A percentile compares a stretch with the other conserved stretches of the same genome.
phyloP scores from a whole-genome alignment of 2,113 vertebrate genomes.

The Calypte anna region DNA sequence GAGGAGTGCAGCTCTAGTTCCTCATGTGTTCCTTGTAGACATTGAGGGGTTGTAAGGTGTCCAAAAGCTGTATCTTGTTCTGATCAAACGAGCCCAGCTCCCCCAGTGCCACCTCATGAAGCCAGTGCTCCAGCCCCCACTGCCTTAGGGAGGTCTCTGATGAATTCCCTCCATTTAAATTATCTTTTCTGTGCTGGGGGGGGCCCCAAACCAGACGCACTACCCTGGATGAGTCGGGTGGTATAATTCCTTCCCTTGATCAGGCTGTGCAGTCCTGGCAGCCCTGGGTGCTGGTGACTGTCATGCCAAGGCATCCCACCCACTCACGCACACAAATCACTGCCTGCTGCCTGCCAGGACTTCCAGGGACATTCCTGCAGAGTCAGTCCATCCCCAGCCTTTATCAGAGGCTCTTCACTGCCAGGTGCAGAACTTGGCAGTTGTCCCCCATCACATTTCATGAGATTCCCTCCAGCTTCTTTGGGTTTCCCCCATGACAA shows the following conservation, averaged over 20 bases:
- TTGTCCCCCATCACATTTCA: background rate
- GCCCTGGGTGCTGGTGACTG: background rate
- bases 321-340: background rate
- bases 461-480: background rate
- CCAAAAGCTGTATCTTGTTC: background rate
- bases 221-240: background rate
- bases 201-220: background rate
- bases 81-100: background rate
- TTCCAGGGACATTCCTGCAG: background rate
- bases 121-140: background rate
- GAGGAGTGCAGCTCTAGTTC: background rate
- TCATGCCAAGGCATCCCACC: background rate
- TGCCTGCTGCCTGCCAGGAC: background rate
- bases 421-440: background rate
- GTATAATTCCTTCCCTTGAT: background rate
- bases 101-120: background rate
- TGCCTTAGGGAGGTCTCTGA: background rate
- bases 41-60: background rate
- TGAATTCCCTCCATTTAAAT: background rate
- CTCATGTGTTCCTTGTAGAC: background rate
- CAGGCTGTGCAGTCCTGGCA: background rate
- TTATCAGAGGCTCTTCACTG: background rate
- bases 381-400: background rate
- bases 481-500: fast-evolving
- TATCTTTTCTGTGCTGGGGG: background rate